Conservation (phyloP, 2,797 vertebrate species). For the Pogonophryne albipinna region DNA sequence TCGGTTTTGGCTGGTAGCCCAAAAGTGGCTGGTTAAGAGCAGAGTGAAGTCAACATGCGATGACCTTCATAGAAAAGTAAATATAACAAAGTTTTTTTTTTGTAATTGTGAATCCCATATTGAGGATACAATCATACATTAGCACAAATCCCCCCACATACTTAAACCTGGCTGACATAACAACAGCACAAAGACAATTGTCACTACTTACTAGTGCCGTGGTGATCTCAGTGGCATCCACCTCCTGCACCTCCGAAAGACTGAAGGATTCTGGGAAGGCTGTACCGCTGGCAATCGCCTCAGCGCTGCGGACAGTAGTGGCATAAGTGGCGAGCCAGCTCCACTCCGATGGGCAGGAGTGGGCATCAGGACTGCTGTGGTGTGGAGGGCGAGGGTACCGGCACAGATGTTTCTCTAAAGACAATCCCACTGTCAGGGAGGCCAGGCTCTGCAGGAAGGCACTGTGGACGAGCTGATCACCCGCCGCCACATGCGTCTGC, state of each 20-base stretch:
- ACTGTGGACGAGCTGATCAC: conserved; percentile 88
- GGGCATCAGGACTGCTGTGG: conserved; percentile 64
- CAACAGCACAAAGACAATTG: neutral
- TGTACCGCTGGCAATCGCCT: conserved; percentile 85
- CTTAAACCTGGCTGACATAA: too few species aligned
- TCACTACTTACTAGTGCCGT: conserved; percentile 80
- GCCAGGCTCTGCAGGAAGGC: conserved; percentile 87
- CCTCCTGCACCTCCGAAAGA: conserved; percentile 76
- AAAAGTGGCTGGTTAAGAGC: too few species aligned
- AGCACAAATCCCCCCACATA: too few species aligned
- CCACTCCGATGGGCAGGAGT: conserved; percentile 81
- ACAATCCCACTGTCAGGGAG: conserved; percentile 83
- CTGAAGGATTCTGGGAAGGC: conserved; percentile 85
- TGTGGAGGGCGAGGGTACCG: conserved; percentile 79
- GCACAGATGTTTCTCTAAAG: conserved; percentile 85
- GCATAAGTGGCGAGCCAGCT: conserved; percentile 85
- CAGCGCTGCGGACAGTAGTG: conserved; percentile 85
- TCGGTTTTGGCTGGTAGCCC: too few species aligned
- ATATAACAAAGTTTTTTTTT: too few species aligned
- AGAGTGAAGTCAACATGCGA: too few species aligned
- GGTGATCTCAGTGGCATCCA: conserved; percentile 57
- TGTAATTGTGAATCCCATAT: too few species aligned
- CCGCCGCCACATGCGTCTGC: conserved; percentile 84
- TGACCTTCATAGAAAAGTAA: too few species aligned
- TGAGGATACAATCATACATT: too few species aligned